A percentile compares a stretch with the other conserved stretches of the same genome.
Evolutionary conservation across 2,888 invertebrate genomes (phyloP).

Genomic region (Biston betularia): DNA sequence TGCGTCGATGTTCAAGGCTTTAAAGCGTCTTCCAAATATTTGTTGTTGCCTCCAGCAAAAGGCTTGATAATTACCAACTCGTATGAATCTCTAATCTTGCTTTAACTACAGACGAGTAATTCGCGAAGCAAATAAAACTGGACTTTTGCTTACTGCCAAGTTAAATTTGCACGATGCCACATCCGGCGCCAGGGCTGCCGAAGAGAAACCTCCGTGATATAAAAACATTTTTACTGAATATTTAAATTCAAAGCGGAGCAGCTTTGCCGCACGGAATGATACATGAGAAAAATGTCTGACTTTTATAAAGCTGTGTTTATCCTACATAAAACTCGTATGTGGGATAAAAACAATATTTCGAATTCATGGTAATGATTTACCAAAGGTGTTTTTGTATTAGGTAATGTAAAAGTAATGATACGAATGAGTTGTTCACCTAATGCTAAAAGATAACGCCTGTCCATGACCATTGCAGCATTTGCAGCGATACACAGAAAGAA

Average conservation of each 20-base stretch:
- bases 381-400: too few species aligned
- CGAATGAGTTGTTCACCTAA: not conserved
- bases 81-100: not conserved
- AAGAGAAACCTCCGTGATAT: slow-evolving; percentile 27
- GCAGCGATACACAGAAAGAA: too few species aligned
- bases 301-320: slow-evolving; percentile 32
- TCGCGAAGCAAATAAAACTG: slow-evolving; percentile 36
- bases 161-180: slow-evolving; percentile 29
- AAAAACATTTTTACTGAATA: slow-evolving; percentile 38
- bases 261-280: slow-evolving; percentile 33
- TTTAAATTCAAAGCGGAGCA: slow-evolving; percentile 37
- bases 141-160: slow-evolving; percentile 35
- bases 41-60: too few species aligned
- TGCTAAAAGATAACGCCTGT: too few species aligned
- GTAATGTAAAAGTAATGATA: too few species aligned
- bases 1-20: too few species aligned
- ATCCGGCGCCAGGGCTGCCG: slow-evolving; percentile 36
- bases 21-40: too few species aligned
- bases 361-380: not conserved
- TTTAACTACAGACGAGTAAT: slow-evolving; percentile 15
- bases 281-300: slow-evolving; percentile 27
- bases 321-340: slow-evolving; percentile 15
- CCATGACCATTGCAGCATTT: too few species aligned
- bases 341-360: slow-evolving; percentile 1
- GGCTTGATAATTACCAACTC: too few species aligned